Evolutionary conservation across 2,113 vertebrate species (phyloP).

Genomic region (Raja brachyura): DNA sequence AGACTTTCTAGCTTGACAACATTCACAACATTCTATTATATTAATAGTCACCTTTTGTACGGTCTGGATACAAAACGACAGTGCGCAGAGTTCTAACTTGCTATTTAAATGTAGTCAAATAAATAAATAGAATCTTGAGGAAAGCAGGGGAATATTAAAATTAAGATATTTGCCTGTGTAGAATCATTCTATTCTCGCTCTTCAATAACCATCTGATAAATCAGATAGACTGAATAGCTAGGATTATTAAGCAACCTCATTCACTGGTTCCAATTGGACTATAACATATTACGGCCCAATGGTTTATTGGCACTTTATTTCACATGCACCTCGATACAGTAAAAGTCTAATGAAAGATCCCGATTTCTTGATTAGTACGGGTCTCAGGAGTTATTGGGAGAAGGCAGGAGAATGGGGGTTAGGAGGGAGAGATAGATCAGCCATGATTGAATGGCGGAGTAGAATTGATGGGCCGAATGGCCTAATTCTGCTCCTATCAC

Average conservation of each 20-base stretch:
- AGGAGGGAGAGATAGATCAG: too few species aligned
- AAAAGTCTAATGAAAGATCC: too few species aligned
- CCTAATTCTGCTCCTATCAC: too few species aligned
- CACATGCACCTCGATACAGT: too few species aligned
- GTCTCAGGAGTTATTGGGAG: too few species aligned
- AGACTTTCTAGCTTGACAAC: background rate
- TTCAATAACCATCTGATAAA: background rate
- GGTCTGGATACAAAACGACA: background rate
- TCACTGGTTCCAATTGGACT: background rate
- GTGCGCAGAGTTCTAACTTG: background rate
- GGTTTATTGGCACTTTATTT: too few species aligned
- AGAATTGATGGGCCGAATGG: too few species aligned
- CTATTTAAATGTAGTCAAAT: too few species aligned
- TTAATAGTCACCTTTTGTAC: background rate
- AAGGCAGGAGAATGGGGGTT: too few species aligned
- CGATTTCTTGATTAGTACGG: too few species aligned
- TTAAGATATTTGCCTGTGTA: background rate
- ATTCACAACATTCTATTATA: background rate
- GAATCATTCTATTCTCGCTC: background rate
- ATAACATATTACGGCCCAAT: background rate
- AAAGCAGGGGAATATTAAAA: background rate
- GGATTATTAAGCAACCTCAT: background rate
- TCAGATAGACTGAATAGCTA: background rate
- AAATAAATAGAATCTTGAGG: background rate
- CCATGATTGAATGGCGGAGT: too few species aligned